phyloP scores from a whole-genome alignment of 1,140 invertebrate genomes.

The Orchesella cincta region DNA sequence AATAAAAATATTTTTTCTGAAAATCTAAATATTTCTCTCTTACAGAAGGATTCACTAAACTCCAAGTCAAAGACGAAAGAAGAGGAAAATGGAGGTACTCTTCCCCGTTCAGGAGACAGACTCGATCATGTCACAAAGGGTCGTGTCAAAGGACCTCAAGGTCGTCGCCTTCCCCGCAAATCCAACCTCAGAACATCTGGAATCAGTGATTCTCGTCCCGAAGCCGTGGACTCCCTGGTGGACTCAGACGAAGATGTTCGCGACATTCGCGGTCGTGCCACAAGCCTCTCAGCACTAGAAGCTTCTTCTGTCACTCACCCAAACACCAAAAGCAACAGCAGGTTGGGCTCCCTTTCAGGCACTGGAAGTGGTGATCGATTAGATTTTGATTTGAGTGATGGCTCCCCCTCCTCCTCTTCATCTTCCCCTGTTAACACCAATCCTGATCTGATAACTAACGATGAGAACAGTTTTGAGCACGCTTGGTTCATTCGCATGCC shows the following conservation, averaged over 20 bases:
- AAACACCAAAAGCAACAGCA: constrained; percentile 22
- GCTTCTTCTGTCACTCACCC: constrained; percentile 34
- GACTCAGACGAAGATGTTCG: constrained; percentile 26
- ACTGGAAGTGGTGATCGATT: not conserved
- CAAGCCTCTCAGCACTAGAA: constrained; percentile 44
- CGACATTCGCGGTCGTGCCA: constrained; percentile 41
- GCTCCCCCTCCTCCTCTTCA: not conserved
- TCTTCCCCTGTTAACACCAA: constrained; percentile 20
- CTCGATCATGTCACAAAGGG: constrained; percentile 50
- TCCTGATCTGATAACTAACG: not conserved
- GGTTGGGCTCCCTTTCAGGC: constrained; percentile 27
- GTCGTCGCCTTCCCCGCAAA: constrained; percentile 52
- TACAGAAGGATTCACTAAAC: constrained; percentile 36
- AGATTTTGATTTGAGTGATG: constrained; percentile 22
- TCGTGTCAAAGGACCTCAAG: constrained; percentile 52
- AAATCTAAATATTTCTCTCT: not conserved
- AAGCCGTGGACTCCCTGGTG: constrained; percentile 16
- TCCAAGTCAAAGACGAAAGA: constrained; percentile 30
- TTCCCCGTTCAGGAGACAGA: constrained; percentile 37
- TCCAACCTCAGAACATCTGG: constrained; percentile 10
- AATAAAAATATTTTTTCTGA: constrained; percentile 6
- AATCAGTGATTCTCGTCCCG: not conserved
- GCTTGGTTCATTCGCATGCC: constrained; percentile 43
- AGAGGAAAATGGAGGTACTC: constrained; percentile 29
- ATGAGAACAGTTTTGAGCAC: constrained; percentile 40